Base-by-base conservation (phyloP, 64 coral and sea anemone species). In the Montipora foliosa region DNA sequence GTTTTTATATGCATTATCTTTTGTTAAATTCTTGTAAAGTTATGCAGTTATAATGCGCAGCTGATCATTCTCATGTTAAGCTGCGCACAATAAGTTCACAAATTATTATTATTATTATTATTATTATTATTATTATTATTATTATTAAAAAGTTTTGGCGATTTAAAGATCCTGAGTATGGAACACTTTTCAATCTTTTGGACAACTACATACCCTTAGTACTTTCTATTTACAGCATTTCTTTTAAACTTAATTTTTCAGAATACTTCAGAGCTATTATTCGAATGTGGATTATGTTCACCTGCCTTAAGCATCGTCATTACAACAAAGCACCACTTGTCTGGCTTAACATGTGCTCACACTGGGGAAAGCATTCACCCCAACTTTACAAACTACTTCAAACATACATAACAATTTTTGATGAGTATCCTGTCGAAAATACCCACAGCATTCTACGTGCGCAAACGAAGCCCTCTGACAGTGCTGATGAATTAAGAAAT, bases 361-460 rank as follows among this genome's bases (percentile, higher is more conserved):
- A 92, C 57, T 93, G 91, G 91, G 80, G 71, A 76, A 93, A 74
- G 67, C 73, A 93, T 29, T 47, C 73, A 22, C 17, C 91, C 24
- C 68, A 20, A 15, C 68, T 93, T 20, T 85, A 78, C 58, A 19
- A 84, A 11, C 7, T 59, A 10, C 17, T 84, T 20, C 71, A 20
- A n/a, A 47, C 62, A 5, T 74, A 49, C 48, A 55, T 84, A 4
- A 52, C 59, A 14, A 75, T 87, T 15, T 79, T 87, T 87, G 91
- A 93, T 49, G 91, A 93, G 67, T 91, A 91, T 21, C 79, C 89
- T 55, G 89, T 91, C 8, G 89, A 91, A 69, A 91, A 91, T 82
- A n/a, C 89, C 22, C 79, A 91, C 45, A 91, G 89, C 37, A 91
- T 91, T 10, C 64, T 91, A 74, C 20, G 79, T 53, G 60, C 89